Base-by-base conservation (phyloP, 2,797 vertebrate species). In the Sebastes cheni region DNA sequence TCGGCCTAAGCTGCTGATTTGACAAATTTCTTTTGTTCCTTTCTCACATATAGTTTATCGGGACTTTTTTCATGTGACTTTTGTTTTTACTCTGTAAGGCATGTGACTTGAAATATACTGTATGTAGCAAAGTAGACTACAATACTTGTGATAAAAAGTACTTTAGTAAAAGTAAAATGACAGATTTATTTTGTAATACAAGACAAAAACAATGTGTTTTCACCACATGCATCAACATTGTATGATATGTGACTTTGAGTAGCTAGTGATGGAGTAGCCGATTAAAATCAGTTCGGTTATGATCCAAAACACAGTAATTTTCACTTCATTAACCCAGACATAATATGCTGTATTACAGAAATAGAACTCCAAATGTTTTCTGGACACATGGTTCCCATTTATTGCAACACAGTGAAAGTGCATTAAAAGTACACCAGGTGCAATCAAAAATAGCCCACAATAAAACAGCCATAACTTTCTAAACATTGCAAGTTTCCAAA, bases 401-500 rank as follows among this genome's bases (percentile, higher is more conserved):
- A 55, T 69, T 72, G 29, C 2, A 82, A 84, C 34, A 82, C 29
- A 10, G 5, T 42, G n/a, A 75, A 67, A 74, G 62, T 75, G 13
- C 18, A 76, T 60, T 60, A 77, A 83, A 55, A 46, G 30, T 27
- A 70, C 39, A 67, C 78, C 54, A 46, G 25, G 12, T 64, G 52
- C 65, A 62, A 61, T 71, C 46, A 80, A 76, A 67, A 25, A 13
- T 10, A 34, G 16, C 9, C 16, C 0, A 46, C 42, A 46, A 75
- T 74, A 59, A 83, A 83, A 67, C 36, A 69, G 72, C 29, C 59
- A 22, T 56, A 75, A 62, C 77, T 73, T 69, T 83, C 25, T 66
- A 78, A 91, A 89, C 72, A 83, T 76, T 58, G 56, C 52, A 20
- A 20, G 56, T 82, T 77, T 22, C 55, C n/a, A 59, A 54, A 82